These are phyloP conservation scores for Phalangium opilio DNA, from an alignment of 2,888 invertebrate species.

Conservation along the genomic window DNA sequence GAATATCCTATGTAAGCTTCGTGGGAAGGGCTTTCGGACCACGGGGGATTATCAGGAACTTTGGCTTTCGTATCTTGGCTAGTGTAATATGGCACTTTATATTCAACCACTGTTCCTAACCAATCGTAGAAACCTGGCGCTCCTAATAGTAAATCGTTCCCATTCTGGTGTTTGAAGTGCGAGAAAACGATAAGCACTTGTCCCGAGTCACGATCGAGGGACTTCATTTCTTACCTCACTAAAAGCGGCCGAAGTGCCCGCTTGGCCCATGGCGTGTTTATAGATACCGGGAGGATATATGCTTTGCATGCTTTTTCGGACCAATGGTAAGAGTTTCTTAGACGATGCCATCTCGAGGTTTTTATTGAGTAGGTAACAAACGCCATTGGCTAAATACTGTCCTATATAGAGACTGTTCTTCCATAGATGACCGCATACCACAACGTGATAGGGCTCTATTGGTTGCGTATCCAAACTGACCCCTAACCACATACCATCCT, in stretches of 20 bases:
- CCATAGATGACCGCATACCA: constrained; percentile 14
- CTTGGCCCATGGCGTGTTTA: constrained; percentile 13
- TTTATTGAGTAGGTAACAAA: not conserved
- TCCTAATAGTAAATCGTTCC: constrained; percentile 11
- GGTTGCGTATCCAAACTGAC: constrained; percentile 13
- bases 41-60: constrained; percentile 1
- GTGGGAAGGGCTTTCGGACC: constrained; percentile 4
- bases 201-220: not conserved
- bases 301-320: constrained; percentile 13
- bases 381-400: constrained; percentile 7
- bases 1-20: constrained; percentile 16
- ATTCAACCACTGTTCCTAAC: constrained; percentile 4
- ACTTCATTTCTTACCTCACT: constrained; percentile 10
- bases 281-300: constrained; percentile 9
- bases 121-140: constrained; percentile 17
- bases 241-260: constrained; percentile 12
- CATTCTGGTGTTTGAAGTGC: constrained; percentile 7
- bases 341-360: not conserved
- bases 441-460: not conserved
- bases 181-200: not conserved
- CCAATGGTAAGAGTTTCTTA: not conserved
- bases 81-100: too few species aligned
- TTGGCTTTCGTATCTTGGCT: too few species aligned
- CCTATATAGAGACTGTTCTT: constrained; percentile 10
- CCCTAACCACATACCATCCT: constrained; percentile 17